A percentile compares a stretch with the other conserved stretches of the same genome.
phyloP scores from a whole-genome alignment of 2,888 invertebrate species.

The Chydorus sphaericus region DNA sequence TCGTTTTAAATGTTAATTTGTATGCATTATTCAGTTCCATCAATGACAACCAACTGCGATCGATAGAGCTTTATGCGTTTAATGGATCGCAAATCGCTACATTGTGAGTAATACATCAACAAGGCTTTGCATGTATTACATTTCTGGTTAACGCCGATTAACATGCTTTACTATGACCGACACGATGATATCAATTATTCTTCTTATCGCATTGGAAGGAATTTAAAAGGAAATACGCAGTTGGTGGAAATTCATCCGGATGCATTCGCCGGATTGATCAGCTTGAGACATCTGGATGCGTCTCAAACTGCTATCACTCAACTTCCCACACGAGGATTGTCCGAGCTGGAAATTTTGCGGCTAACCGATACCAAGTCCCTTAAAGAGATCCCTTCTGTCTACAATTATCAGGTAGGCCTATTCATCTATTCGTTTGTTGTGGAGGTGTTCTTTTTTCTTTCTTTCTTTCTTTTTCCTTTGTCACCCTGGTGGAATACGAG shows the following conservation, averaged over 20 bases:
- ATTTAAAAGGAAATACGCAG: constrained; percentile 52
- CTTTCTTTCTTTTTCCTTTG: too few species aligned
- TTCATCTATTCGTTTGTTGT: too few species aligned
- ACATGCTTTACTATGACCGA: too few species aligned
- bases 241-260: constrained; percentile 43
- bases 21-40: constrained; percentile 43
- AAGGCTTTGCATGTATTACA: too few species aligned
- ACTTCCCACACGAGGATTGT: constrained; percentile 56
- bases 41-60: constrained; percentile 53
- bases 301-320: constrained; percentile 59
- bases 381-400: constrained; percentile 67
- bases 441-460: too few species aligned
- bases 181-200: too few species aligned
- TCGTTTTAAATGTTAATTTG: not conserved
- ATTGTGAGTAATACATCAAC: constrained; percentile 33
- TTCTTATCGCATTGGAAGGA: too few species aligned
- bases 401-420: constrained; percentile 64
- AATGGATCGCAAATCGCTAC: constrained; percentile 55
- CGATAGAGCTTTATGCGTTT: constrained; percentile 55
- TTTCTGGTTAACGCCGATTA: too few species aligned
- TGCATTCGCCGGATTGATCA: constrained; percentile 51
- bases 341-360: constrained; percentile 50
- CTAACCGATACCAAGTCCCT: constrained; percentile 58
- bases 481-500: too few species aligned
- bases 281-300: constrained; percentile 58